Conservation (phyloP, 2,113 vertebrate genomes). For the Melanostigma gelatinosum region DNA sequence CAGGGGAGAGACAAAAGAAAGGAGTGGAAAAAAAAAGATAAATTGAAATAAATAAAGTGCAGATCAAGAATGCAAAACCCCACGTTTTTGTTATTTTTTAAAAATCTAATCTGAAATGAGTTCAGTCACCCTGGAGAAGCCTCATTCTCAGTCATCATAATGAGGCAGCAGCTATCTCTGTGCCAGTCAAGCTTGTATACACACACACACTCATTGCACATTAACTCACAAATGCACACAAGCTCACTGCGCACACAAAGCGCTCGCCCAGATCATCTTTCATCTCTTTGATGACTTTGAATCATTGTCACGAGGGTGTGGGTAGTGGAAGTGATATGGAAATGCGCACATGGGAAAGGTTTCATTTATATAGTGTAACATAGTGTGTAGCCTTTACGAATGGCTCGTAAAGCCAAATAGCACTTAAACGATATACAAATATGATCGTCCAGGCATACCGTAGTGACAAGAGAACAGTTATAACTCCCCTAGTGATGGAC, state of each 20-base stretch:
- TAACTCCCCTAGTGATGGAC: constrained; percentile 31
- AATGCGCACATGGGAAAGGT: constrained; percentile 35
- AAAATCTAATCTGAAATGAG: constrained; percentile 60
- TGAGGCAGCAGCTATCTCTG: constrained; percentile 58
- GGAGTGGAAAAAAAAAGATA: constrained; percentile 1
- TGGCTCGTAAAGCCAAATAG: constrained; percentile 19
- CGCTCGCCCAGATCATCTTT: constrained; percentile 49
- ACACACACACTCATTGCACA: constrained; percentile 30
- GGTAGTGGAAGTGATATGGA: constrained; percentile 42
- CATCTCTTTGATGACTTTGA: constrained; percentile 68
- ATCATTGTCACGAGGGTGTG: constrained; percentile 53
- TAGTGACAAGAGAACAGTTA: constrained; percentile 3
- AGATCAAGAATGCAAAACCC: constrained; percentile 51
- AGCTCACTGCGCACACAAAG: constrained; percentile 32
- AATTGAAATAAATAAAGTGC: constrained; percentile 48
- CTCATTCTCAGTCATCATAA: constrained; percentile 71
- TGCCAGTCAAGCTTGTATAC: constrained; percentile 43
- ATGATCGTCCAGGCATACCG: neutral
- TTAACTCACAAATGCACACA: constrained; percentile 42
- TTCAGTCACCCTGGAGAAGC: constrained; percentile 74
- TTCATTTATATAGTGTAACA: constrained; percentile 19
- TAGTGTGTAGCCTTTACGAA: too few species aligned
- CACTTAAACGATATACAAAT: constrained; percentile 33
- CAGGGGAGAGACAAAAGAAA: constrained; percentile 16
- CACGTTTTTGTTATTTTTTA: constrained; percentile 33